Evolutionary conservation across 2,113 vertebrate species (phyloP), one percentile per base, ranked within the genome.

Genomic region (Engystomops pustulosus): DNA sequence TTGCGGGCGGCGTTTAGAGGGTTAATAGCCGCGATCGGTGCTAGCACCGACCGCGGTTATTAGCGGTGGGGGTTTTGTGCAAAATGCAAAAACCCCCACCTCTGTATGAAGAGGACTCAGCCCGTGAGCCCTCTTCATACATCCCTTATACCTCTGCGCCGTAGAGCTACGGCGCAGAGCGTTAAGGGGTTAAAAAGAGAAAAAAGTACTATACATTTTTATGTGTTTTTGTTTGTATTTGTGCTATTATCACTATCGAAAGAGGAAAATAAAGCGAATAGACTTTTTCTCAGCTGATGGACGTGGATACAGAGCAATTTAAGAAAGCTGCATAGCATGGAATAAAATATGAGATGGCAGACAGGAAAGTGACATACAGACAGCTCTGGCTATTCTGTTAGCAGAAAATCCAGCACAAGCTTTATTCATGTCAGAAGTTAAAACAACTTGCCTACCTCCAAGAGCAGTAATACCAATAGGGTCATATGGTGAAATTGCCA

Each of bases 341-440:
- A 83, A 83, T 74, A 83, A 83, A 83, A 83, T 83, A 83, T 83
- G 51, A 83, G 69, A 62, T 47, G 36, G 70, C 69, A 83, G 81
- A 83, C 69, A 62, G 70, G 51, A 83, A 83, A 75, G 51, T 83
- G 81, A 83, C 81, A 83, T 83, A 20, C 80, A 74, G 53, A 83
- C 41, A 65, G 69, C 55, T 45, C 81, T 60, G 53, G 53, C 81
- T 75, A 83, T 74, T 83, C 51, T 71, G 53, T 75, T 83, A 75
- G 81, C 81, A 83, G 38, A 71, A 44, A 72, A 71, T 71, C 72
- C 67, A 71, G 67, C 80, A 81, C 49, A 62, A 49, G 69, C 70
- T 74, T 62, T 72, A 62, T 72, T 83, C 70, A 74, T 83, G 69
- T 75, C 81, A 83, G 60, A 83, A 36, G 38, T 47, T 83, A 83